Conservation (phyloP, 1,140 invertebrate species). For the Tetramorium parvispinum region DNA sequence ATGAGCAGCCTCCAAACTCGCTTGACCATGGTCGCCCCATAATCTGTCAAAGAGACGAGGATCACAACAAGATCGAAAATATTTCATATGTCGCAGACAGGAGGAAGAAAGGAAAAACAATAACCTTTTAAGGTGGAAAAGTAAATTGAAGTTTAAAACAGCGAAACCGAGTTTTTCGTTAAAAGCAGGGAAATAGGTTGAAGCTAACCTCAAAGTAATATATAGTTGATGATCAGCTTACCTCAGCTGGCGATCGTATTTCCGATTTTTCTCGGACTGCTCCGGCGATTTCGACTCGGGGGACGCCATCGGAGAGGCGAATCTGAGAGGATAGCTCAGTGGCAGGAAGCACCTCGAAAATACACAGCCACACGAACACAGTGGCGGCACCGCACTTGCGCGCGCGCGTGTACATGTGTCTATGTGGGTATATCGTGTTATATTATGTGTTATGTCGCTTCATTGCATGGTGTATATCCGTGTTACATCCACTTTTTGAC, state of each 20-base stretch:
- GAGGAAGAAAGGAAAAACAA: background rate
- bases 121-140: background rate
- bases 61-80: background rate
- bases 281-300: conserved; percentile 93
- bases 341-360: background rate
- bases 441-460: too few relatives aligned
- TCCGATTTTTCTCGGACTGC: conserved; percentile 91
- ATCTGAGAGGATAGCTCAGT: background rate
- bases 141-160: background rate
- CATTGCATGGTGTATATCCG: too few relatives aligned
- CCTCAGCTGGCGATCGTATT: conserved; percentile 96
- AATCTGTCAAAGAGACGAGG: conserved; percentile 87
- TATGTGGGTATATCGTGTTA: too few relatives aligned
- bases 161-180: background rate
- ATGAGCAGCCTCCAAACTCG: conserved; percentile 93
- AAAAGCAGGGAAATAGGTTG: background rate
- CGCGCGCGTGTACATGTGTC: background rate
- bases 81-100: background rate
- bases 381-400: background rate
- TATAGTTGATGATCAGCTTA: conserved; percentile 75
- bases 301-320: conserved; percentile 88
- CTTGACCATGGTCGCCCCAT: conserved; percentile 99
- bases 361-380: background rate
- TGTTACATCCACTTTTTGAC: too few relatives aligned
- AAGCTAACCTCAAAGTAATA: conserved; percentile 35